These are phyloP conservation scores for Microcebus jonahi DNA, from an alignment of 2,113 vertebrate genomes.

Conservation along the genomic window DNA sequence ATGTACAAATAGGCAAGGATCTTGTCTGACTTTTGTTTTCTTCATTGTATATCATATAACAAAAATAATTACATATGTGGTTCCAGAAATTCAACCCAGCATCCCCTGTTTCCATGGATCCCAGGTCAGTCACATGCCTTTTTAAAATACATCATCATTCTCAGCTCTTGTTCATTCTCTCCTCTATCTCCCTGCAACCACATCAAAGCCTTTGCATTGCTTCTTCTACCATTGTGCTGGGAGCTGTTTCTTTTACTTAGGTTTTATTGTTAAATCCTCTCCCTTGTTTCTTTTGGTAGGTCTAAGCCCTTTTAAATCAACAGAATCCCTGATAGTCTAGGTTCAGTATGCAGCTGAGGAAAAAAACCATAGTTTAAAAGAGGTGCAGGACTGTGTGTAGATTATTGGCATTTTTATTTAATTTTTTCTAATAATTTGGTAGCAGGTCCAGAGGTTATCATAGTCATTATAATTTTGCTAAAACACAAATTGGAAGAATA, in stretches of 20 bases:
- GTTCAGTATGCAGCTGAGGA: background rate
- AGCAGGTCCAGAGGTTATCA: background rate
- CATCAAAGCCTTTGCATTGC: background rate
- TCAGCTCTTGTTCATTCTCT: background rate
- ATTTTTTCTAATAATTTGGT: background rate
- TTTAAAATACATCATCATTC: background rate
- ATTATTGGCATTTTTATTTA: constrained; percentile 18
- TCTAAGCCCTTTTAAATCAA: background rate
- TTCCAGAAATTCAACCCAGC: background rate
- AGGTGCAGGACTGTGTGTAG: background rate
- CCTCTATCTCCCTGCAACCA: background rate
- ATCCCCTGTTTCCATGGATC: background rate
- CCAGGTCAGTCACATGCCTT: background rate
- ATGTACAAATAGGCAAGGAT: background rate
- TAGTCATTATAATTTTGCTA: background rate
- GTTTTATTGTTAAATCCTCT: background rate
- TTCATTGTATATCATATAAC: background rate
- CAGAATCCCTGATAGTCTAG: background rate
- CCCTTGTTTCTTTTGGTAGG: background rate
- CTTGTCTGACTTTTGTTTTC: background rate
- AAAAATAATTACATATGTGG: background rate
- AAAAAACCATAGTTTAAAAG: background rate
- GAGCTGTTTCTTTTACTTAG: background rate
- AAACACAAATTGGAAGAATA: background rate
- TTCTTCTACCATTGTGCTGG: background rate